Conservation (phyloP, 2,888 invertebrate genomes). For the Lycocerus yunnanus region DNA sequence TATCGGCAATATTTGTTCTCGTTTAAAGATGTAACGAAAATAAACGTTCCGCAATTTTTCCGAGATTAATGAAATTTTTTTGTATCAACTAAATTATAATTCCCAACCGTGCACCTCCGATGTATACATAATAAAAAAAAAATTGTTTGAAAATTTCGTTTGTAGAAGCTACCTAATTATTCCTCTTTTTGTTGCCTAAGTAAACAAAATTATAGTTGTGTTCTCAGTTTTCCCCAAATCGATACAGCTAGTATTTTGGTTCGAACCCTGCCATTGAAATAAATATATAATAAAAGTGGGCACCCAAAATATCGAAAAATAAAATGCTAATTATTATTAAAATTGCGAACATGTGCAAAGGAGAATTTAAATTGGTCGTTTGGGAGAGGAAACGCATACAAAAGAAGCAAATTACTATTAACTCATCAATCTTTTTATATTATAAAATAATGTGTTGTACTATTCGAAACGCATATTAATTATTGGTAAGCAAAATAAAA, state of each 20-base stretch:
- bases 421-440: not conserved
- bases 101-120: not conserved
- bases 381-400: not conserved
- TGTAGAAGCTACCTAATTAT: not conserved
- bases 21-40: not conserved
- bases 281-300: not conserved
- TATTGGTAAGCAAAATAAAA: not conserved
- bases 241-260: not conserved
- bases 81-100: not conserved
- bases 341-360: not conserved
- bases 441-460: not conserved
- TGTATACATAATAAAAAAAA: not conserved
- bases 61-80: not conserved
- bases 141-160: not conserved
- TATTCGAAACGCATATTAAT: not conserved
- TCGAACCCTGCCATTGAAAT: not conserved
- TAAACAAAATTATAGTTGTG: too few relatives aligned
- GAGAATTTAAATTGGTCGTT: not conserved
- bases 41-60: not conserved
- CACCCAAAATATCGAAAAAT: not conserved
- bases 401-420: conserved; percentile 1
- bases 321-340: not conserved
- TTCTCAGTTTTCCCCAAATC: not conserved
- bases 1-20: not conserved
- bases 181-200: too few relatives aligned